Conservation (phyloP, 2,797 vertebrate species). For the Trachurus trachurus region DNA sequence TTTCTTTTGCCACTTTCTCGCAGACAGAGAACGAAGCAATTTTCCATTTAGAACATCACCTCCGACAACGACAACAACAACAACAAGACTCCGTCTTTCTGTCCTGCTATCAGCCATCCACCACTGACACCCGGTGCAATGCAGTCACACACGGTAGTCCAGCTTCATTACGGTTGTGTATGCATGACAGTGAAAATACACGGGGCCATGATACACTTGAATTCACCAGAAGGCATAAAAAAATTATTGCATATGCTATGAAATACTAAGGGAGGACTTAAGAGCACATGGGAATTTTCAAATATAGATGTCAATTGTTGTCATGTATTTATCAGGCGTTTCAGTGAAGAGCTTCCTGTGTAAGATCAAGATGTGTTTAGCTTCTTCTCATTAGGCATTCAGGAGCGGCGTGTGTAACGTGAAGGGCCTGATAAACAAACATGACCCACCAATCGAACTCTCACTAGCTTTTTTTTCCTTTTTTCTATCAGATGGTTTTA, state of each 20-base stretch:
- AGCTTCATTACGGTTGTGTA: slow-evolving; percentile 84
- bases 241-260: slow-evolving; percentile 44
- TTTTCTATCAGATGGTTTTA: slow-evolving; percentile 63
- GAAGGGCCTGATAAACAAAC: slow-evolving; percentile 51
- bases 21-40: slow-evolving; percentile 43
- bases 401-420: slow-evolving; percentile 4
- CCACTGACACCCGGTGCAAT: slow-evolving; percentile 37
- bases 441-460: slow-evolving; percentile 36
- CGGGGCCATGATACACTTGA: slow-evolving; percentile 28
- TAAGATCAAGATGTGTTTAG: slow-evolving; percentile 6
- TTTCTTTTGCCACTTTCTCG: slow-evolving; percentile 22
- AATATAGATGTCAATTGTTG: slow-evolving; percentile 48
- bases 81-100: slow-evolving; percentile 44
- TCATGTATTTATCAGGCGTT: slow-evolving; percentile 45
- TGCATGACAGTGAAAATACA: slow-evolving; percentile 91
- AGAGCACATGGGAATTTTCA: slow-evolving; percentile 41
- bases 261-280: slow-evolving; percentile 21
- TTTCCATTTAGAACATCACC: slow-evolving; percentile 32
- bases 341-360: slow-evolving; percentile 2
- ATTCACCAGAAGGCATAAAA: slow-evolving; percentile 47
- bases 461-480: slow-evolving; percentile 47
- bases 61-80: slow-evolving; percentile 11
- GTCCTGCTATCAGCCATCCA: slow-evolving; percentile 55
- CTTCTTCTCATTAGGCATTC: slow-evolving; percentile 8
- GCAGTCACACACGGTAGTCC: slow-evolving; percentile 43